Base-by-base conservation (phyloP, 2,888 invertebrate genomes). In the Incurvaria masculella region DNA sequence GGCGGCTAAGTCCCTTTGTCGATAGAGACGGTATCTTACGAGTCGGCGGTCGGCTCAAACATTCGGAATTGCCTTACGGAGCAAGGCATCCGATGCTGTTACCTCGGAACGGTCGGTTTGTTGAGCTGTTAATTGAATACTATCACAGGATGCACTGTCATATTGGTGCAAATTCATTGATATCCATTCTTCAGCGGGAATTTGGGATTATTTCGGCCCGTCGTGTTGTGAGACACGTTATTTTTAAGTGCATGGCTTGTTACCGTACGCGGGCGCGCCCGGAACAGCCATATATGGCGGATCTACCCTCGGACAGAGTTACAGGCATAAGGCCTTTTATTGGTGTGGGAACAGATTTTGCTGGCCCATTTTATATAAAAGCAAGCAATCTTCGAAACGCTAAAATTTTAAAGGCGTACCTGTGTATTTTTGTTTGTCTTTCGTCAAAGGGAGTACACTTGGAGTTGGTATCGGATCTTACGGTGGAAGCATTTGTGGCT, bases 361-460 rank as follows among this genome's bases (percentile, higher is more conserved):
- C 47, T 6, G 56, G 56, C 1, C 52, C 53, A 11, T 53, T 56
- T 26, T 19, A 19, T 2, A 23, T 51, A 14, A 49, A 49, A 27
- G 45, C 45, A 20, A 49, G 44, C 11, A 27, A 18, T 2, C 18
- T 41, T 21, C 46, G 47, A 27, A 50, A 48, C 21, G 44, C 48
- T 2, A 33, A 44, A 16, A 27, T 41, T 3, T 21, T 40, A 20
- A 51, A 51, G 20, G 45, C 45, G 14, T 49, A 49, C 21, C 21
- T 49, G 10, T 51, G 50, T 19, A 21, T 49, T 1, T 55, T 55
- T 40, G 52, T 57, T 2, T 57, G 57, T 26, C 44, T 58, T 16
- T 46, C 51, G 1, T 47, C 51, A 6, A 56, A 55, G 46, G 57
- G 57, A 3, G 47, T 57, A 8, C 58, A 58, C 42, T 26, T 59